Base-by-base conservation (phyloP, 2,113 vertebrate species). In the Triplophysa tibetana region DNA sequence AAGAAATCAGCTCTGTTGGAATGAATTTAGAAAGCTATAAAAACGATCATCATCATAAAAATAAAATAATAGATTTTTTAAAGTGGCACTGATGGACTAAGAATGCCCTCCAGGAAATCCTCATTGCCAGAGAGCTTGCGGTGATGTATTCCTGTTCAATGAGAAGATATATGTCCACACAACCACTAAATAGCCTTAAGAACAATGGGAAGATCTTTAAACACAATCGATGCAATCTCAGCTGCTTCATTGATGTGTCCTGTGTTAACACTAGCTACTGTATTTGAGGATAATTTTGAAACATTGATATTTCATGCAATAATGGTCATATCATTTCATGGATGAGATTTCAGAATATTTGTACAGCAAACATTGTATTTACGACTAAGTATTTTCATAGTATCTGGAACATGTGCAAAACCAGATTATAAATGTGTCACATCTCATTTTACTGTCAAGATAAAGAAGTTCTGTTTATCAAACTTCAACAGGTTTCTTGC, bases 341-440 rank as follows among this genome's bases (percentile, higher is more conserved):
- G 77, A 62, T 33, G 62, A 67, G 77, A 54, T 60, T 76, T 48
- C 66, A 65, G 19, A 11, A 70, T 43, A 61, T 48, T 26, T 12
- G 14, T 24, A 48, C 41, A 45, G 33, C 50, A 43, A 19, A 23
- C 19, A 19, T 78, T 62, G 43, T 21, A 38, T 62, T 68, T 74
- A 5, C 21, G n/a, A 33, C 21, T 52, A 19, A 29, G 48, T n/a
- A 52, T 77, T 72, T 70, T 64, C 26, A 52, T 33, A 23, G 50
- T 80, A 41, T 76, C 21, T 58, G 17, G 23, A 52, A 70, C 52
- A 43, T 70, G 67, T 83, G 74, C 74, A 81, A 74, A 81, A 56
- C 19, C 58, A 62, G 17, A 74, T 26, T 8, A 48, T 16, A 45
- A 19, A 24, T 10, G 58, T 61, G 58, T 61, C 52, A 61, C 33